These are phyloP conservation scores for Vultur gryphus DNA, from an alignment of 2,797 vertebrate genomes.

Conservation along the genomic window DNA sequence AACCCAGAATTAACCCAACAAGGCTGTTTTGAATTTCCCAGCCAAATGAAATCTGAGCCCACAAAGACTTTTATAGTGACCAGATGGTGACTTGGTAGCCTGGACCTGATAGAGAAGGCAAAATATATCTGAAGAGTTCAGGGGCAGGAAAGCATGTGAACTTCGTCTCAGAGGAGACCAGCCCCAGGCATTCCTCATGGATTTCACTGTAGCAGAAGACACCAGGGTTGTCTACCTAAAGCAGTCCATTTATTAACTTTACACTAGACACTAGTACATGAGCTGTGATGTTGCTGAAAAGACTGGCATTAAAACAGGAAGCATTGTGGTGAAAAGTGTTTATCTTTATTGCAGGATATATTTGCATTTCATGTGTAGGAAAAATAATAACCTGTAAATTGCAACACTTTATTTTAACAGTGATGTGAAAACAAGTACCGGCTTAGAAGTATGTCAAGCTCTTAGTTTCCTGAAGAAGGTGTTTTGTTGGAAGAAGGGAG, in stretches of 20 bases:
- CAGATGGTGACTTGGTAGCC: not conserved
- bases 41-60: not conserved
- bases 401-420: not conserved
- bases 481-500: not conserved
- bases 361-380: not conserved
- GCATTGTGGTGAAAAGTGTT: not conserved
- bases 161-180: not conserved
- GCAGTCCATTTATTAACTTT: not conserved
- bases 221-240: not conserved
- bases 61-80: not conserved
- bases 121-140: not conserved
- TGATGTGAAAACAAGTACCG: not conserved
- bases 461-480: not conserved
- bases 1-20: not conserved
- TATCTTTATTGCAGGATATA: not conserved
- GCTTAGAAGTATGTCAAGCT: not conserved
- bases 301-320: not conserved
- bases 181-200: not conserved
- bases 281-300: not conserved
- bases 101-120: not conserved
- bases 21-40: not conserved
- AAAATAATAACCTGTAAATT: conserved; percentile 4
- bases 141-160: not conserved
- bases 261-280: not conserved
- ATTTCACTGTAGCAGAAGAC: not conserved